A percentile compares a stretch with the other conserved stretches of the same genome.
These are phyloP conservation scores for Crocuta crocuta DNA, from an alignment of 2,113 vertebrate genomes.

Conservation along the genomic window DNA sequence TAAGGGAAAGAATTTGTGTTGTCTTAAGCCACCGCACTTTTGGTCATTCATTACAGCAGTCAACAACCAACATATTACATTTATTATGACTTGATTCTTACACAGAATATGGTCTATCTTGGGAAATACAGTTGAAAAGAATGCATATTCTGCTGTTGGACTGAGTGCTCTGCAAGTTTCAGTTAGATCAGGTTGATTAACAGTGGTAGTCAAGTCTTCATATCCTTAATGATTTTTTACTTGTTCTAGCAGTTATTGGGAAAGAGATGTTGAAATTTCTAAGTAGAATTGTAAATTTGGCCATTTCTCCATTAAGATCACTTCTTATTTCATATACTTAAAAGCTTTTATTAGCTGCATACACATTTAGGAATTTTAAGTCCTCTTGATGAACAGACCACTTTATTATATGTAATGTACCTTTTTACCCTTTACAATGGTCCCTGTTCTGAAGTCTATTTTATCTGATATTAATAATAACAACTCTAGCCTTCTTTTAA, in stretches of 20 bases:
- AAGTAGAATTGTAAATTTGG: background rate
- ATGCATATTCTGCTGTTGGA: background rate
- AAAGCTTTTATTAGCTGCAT: background rate
- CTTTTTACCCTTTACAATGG: background rate
- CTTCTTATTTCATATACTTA: background rate
- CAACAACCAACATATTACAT: conserved; percentile 33
- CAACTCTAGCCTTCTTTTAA: background rate
- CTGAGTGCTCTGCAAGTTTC: background rate
- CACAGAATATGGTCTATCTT: background rate
- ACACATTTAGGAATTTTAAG: background rate
- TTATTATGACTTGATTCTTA: background rate
- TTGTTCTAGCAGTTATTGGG: background rate
- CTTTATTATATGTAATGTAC: background rate
- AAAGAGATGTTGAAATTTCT: background rate
- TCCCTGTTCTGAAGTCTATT: background rate
- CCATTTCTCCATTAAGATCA: background rate
- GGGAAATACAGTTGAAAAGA: background rate
- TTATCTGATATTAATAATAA: background rate
- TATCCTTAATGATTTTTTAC: background rate
- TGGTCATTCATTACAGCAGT: background rate
- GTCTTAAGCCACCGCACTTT: background rate
- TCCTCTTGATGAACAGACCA: background rate
- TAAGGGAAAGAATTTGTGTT: background rate
- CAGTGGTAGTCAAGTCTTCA: background rate
- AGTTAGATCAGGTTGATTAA: background rate